Conservation (phyloP, 2,113 vertebrate species). For the Ornithorhynchus anatinus region DNA sequence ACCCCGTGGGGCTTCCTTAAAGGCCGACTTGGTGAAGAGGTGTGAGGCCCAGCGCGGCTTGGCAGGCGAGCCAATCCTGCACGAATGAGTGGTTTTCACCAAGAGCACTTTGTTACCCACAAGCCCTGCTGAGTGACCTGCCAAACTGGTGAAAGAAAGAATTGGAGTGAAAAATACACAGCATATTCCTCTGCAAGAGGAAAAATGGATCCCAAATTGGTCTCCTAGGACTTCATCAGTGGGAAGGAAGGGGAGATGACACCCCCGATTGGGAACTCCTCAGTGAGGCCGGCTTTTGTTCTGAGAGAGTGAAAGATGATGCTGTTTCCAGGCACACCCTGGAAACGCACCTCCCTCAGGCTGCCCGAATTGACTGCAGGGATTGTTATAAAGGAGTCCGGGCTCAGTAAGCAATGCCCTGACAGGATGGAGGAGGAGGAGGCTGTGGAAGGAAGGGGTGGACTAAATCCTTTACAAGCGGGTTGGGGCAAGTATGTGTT, state of each 20-base stretch:
- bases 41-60: constrained; percentile 20
- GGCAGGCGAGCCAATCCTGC: constrained; percentile 31
- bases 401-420: too few relatives aligned
- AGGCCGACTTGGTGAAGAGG: constrained; percentile 23
- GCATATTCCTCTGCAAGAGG: constrained; percentile 20
- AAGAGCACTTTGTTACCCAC: constrained; percentile 23
- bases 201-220: background rate
- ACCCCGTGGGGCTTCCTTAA: constrained; percentile 23
- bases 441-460: too few relatives aligned
- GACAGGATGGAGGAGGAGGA: too few relatives aligned
- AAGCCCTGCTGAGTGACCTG: background rate
- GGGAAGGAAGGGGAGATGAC: background rate
- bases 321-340: background rate
- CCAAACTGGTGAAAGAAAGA: constrained; percentile 37
- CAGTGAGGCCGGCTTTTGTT: background rate
- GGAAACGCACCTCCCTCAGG: background rate
- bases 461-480: too few relatives aligned
- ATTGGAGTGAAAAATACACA: constrained; percentile 4
- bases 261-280: constrained; percentile 23
- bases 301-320: constrained; percentile 1
- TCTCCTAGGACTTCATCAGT: background rate
- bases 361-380: background rate
- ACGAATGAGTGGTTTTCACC: constrained; percentile 18
- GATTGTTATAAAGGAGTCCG: background rate
- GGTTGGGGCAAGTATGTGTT: too few relatives aligned